Conservation (phyloP, 53 echinoderm and acorn worm species). For the Pentamera pediparva region DNA sequence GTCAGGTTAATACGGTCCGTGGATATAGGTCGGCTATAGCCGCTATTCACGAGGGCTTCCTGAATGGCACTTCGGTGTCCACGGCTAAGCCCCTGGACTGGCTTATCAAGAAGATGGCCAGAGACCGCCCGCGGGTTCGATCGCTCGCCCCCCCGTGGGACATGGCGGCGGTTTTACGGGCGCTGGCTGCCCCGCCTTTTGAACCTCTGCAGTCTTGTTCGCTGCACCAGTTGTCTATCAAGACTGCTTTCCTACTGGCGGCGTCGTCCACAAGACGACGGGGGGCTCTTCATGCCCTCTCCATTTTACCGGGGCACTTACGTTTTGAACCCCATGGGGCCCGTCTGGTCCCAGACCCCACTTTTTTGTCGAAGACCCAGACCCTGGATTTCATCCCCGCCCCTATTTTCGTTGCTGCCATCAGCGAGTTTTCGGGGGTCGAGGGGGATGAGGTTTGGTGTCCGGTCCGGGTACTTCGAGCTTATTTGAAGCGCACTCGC, state of each 20-base stretch:
- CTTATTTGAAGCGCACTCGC: no score
- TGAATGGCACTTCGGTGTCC: background rate
- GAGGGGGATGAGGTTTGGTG: no score
- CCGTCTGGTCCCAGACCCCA: background rate
- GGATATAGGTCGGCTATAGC: slow-evolving; percentile 18
- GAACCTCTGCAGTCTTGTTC: background rate
- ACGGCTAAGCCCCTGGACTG: background rate
- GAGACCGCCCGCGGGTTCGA: background rate
- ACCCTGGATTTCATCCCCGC: background rate
- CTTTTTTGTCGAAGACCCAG: background rate
- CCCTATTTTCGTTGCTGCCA: background rate
- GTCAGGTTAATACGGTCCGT: background rate
- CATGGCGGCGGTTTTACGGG: background rate
- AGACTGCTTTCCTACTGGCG: slow-evolving; percentile 14
- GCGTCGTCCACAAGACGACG: slow-evolving; percentile 12
- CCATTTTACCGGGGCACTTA: background rate
- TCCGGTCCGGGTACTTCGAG: no score
- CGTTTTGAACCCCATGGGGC: background rate
- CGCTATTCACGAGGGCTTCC: slow-evolving; percentile 17
- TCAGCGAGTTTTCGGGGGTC: background rate
- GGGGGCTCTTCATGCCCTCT: slow-evolving; percentile 18
- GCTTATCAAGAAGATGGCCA: background rate
- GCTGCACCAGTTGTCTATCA: background rate
- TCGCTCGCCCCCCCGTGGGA: background rate
- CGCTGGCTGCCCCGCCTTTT: slow-evolving; percentile 7